Percentiles rank a stretch among this genome's conserved stretches.
Conservation (phyloP, 1,140 invertebrate genomes). For the Drosophila prosaltans region DNA sequence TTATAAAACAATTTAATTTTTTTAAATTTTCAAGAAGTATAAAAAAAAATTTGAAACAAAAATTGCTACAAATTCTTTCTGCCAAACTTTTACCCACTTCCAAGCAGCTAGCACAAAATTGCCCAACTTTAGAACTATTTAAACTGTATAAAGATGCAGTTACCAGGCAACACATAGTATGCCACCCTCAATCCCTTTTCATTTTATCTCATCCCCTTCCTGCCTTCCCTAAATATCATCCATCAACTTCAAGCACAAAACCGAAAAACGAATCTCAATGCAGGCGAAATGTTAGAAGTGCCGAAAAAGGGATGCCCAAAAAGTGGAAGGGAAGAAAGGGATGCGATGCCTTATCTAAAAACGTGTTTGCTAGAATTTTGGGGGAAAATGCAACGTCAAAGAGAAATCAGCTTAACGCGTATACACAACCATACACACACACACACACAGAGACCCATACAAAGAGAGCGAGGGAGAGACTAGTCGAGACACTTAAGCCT, state of each 20-base stretch:
- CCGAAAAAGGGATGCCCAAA: not conserved
- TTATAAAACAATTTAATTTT: no score
- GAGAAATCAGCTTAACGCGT: slow-evolving; percentile 48
- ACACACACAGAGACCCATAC: not conserved
- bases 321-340: not conserved
- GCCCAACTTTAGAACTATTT: not conserved
- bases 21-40: no score
- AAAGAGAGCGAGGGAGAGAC: not conserved
- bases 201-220: not conserved
- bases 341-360: slow-evolving; percentile 39
- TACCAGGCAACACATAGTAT: not conserved
- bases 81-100: not conserved
- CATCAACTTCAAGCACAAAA: slow-evolving; percentile 52
- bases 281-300: slow-evolving; percentile 22
- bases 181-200: not conserved
- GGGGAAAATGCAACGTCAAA: slow-evolving; percentile 46
- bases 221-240: slow-evolving; percentile 38
- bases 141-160: slow-evolving; percentile 1
- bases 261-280: slow-evolving; percentile 42
- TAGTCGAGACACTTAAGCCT: slow-evolving; percentile 52
- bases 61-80: not conserved
- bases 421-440: slow-evolving; percentile 15
- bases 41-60: not conserved
- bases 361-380: slow-evolving; percentile 15
- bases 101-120: not conserved